A percentile compares a stretch with the other conserved stretches of the same genome.
Evolutionary conservation across 2,113 vertebrate species (phyloP).

Genomic region (Mus spicilegus): DNA sequence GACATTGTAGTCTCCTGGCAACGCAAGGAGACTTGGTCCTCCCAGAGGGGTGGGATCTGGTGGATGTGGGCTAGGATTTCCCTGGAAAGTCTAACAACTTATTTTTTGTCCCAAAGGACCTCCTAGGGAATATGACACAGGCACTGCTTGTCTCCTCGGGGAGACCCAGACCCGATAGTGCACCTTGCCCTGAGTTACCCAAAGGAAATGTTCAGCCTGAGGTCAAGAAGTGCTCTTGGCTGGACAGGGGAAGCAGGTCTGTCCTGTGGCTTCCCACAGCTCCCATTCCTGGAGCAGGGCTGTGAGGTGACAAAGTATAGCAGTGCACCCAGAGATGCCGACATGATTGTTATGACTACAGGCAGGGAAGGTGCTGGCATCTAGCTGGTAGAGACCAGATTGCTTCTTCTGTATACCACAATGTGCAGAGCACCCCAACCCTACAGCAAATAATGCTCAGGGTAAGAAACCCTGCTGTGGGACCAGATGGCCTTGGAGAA

Average conservation of each 20-base stretch:
- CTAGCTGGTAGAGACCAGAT: neutral
- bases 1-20: neutral
- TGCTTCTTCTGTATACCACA: neutral
- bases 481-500: neutral
- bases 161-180: neutral
- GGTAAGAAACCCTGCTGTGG: neutral
- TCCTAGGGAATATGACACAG: neutral
- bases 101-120: neutral
- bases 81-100: constrained; percentile 29
- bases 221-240: too few relatives aligned
- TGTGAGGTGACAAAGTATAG: rapidly evolving
- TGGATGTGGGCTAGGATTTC: neutral
- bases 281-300: rapidly evolving
- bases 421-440: rapidly evolving
- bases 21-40: neutral
- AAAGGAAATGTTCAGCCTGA: rapidly evolving
- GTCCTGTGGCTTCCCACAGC: rapidly evolving
- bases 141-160: neutral
- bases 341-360: neutral
- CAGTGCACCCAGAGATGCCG: neutral
- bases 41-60: neutral
- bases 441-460: rapidly evolving
- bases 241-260: neutral
- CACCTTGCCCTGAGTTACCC: rapidly evolving
- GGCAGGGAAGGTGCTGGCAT: neutral